A percentile compares a stretch with the other conserved stretches of the same genome.
phyloP scores from a whole-genome alignment of 2,797 vertebrate genomes.

The Myiotriccus ornatus region DNA sequence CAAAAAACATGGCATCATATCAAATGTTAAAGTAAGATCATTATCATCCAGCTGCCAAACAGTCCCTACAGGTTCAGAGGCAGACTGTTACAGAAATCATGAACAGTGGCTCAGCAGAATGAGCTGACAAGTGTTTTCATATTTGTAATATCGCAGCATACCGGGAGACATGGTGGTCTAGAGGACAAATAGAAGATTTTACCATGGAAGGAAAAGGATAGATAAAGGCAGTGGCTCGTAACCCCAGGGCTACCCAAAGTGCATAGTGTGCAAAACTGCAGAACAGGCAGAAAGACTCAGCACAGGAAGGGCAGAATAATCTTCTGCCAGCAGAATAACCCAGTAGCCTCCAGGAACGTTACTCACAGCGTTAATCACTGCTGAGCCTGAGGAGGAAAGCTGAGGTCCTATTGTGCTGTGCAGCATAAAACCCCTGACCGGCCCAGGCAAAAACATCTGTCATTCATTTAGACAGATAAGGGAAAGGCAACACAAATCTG shows the following conservation, averaged over 20 bases:
- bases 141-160: not conserved
- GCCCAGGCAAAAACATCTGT: not conserved
- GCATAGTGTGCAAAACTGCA: not conserved
- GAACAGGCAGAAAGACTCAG: not conserved
- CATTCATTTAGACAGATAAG: slow-evolving; percentile 26
- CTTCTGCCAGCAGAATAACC: slow-evolving; percentile 13
- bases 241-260: not conserved
- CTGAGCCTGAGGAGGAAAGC: not conserved
- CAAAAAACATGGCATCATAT: slow-evolving; percentile 52
- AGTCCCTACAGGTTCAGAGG: slow-evolving; percentile 38
- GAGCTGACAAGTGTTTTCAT: slow-evolving; percentile 10
- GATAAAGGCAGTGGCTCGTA: not conserved
- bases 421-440: not conserved
- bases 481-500: not conserved
- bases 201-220: not conserved
- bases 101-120: not conserved
- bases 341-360: not conserved
- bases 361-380: not conserved
- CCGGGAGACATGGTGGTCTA: not conserved
- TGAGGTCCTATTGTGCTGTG: not conserved
- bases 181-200: not conserved
- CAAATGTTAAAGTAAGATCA: slow-evolving; percentile 51
- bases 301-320: not conserved
- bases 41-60: slow-evolving; percentile 37
- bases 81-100: not conserved